Evolutionary conservation across 1,140 invertebrate genomes (phyloP), one percentile per base, ranked within the genome.

Genomic region (Copidosoma floridanum): DNA sequence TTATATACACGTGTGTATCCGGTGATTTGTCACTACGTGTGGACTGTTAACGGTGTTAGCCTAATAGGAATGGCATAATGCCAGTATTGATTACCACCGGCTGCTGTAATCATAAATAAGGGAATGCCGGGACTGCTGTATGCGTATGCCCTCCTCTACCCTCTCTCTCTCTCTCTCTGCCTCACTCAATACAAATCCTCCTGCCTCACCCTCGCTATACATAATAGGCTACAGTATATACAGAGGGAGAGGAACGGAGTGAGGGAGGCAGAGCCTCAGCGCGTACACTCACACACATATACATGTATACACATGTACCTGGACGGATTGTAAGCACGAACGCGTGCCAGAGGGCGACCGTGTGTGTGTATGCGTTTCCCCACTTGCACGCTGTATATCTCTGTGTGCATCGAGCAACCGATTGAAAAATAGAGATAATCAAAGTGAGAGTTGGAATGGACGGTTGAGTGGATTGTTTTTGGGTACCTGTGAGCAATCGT

Each of bases 61-160:
- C 41, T 43, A 62, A 51, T 51, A 46, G 53, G 37, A 51, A 62
- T 56, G 54, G 54, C 60, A 56, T 57, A 44, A 52, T 43, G 51
- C 52, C 46, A 55, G 46, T 54, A 55, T 61, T 54, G 48, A 62
- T 51, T 62, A 57, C 21, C 29, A 20, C 11, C 32, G 5, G 10
- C n/a, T n/a, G 23, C 46, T 51, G 53, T 62, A 38, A 56, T 57
- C 58, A 57, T 62, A 56, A 56, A 57, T 62, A 51, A 60, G 50
- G 50, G 48, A 53, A 60, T 32, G 50, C 8, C 14, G 47, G 24
- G 24, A 43, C 11, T 40, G n/a, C n/a, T n/a, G n/a, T n/a, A n/a
- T n/a, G n/a, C n/a, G n/a, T n/a, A n/a, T n/a, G n/a, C n/a, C n/a
- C n/a, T 24, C 23, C 12, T 16, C 21, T 26, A 21, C 41, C 16